phyloP scores from a whole-genome alignment of 2,797 vertebrate species.

The Novumbra hubbsi region DNA sequence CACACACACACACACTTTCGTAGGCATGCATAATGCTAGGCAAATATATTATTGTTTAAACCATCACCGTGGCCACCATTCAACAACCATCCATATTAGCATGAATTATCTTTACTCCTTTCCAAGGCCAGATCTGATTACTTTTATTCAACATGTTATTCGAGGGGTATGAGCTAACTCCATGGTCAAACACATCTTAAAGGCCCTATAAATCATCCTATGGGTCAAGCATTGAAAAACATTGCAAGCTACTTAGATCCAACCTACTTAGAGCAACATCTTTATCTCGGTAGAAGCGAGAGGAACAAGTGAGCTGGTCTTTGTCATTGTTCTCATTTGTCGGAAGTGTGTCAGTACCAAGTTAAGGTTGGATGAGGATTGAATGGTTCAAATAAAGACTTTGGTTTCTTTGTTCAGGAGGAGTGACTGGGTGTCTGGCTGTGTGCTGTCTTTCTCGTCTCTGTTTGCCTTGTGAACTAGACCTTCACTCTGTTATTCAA shows the following conservation, averaged over 20 bases:
- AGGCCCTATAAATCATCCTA: not conserved
- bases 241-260: not conserved
- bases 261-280: not conserved
- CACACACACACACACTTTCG: not conserved
- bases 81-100: constrained; percentile 12
- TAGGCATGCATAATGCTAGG: constrained; percentile 9
- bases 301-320: not conserved
- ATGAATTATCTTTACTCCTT: not conserved
- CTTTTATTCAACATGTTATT: constrained; percentile 28
- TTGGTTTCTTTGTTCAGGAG: not conserved
- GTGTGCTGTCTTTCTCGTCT: not conserved
- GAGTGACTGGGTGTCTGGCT: not conserved
- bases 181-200: constrained; percentile 19
- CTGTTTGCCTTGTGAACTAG: not conserved
- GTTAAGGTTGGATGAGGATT: not conserved
- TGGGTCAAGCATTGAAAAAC: constrained; percentile 17
- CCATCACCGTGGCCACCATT: constrained; percentile 28
- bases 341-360: not conserved
- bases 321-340: not conserved
- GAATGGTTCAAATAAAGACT: not conserved
- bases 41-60: constrained; percentile 39
- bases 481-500: not conserved
- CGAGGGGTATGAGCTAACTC: constrained; percentile 38
- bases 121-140: constrained; percentile 38
- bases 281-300: not conserved